Evolutionary conservation across 1,140 invertebrate genomes (phyloP), one percentile per base, ranked within the genome.

Genomic region (Drosophila trapezifrons): DNA sequence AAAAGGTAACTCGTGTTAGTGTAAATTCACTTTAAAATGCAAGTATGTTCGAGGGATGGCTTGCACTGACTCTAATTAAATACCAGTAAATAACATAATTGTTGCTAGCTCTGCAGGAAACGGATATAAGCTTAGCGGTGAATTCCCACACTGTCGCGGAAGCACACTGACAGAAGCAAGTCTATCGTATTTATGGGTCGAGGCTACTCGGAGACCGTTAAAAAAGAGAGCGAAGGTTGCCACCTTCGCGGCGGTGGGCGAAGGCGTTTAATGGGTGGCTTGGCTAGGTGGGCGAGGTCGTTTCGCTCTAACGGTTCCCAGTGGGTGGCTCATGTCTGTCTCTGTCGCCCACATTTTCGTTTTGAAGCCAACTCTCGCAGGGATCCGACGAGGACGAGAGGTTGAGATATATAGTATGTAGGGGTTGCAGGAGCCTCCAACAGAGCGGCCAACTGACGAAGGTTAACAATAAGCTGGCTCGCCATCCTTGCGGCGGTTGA

Each of bases 131-230:
- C 18, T 52, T 15, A 37, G 49, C 43, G 46, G 27, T 49, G 35
- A 29, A 58, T 47, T 32, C 42, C 32, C 15, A 64, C 54, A 72
- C 45, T 56, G 22, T 20, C 46, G 46, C 54, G 27, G 18, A 62
- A 20, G 51, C 46, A 59, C 18, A 56, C 52, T 54, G 37, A 52
- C 59, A 42, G 47, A 37, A 49, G 51, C 52, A 56, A 60, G 57
- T 52, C 54, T 73, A 55, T 69, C 67, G 72, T 77, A 80, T 87
- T 87, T 87, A 89, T 87, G 83, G 83, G 83, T 87, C 83, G 83
- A 87, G 83, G 83, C 83, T 87, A 70, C 76, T 65, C 55, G 64
- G 46, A 62, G 65, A 63, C 66, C 77, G 82, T 74, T 81, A 43
- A 67, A 43, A 67, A 74, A 69, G 63, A 60, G 74, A 62, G 64